Conservation (phyloP, 2,888 invertebrate species). For the Hypolimnas misippus region DNA sequence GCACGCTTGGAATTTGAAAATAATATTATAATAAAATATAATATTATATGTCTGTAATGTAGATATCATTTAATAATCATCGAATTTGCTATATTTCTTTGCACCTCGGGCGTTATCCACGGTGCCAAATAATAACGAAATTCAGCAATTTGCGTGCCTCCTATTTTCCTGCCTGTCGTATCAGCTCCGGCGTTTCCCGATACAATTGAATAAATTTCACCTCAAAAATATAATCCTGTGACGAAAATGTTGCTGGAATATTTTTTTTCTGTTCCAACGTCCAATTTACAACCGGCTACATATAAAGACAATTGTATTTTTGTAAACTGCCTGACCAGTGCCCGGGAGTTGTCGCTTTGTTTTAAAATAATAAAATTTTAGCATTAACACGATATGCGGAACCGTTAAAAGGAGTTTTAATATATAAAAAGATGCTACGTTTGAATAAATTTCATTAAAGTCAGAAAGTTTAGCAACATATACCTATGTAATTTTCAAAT, state of each 20-base stretch:
- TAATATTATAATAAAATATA: too few relatives aligned
- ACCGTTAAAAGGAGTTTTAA: neutral
- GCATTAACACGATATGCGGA: neutral
- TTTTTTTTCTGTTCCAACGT: neutral
- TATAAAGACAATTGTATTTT: neutral
- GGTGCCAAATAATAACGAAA: slow-evolving; percentile 71
- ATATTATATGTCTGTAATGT: too few relatives aligned
- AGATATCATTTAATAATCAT: neutral
- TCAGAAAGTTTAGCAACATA: too few relatives aligned
- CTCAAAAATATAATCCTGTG: slow-evolving; percentile 5
- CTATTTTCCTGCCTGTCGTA: slow-evolving; percentile 41
- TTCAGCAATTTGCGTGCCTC: slow-evolving; percentile 68
- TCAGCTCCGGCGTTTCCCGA: slow-evolving; percentile 27
- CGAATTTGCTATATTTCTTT: neutral
- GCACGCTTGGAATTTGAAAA: too few relatives aligned
- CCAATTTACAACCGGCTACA: slow-evolving; percentile 2
- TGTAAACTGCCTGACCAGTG: neutral
- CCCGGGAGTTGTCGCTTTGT: neutral
- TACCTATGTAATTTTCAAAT: neutral
- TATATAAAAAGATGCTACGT: neutral
- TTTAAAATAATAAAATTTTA: neutral
- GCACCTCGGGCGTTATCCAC: slow-evolving; percentile 45
- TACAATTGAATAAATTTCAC: slow-evolving; percentile 37
- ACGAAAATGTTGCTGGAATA: slow-evolving; percentile 18
- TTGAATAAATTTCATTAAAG: too few relatives aligned